phyloP scores from a whole-genome alignment of 2,888 invertebrate species.

The Gymnocheta viridis region DNA sequence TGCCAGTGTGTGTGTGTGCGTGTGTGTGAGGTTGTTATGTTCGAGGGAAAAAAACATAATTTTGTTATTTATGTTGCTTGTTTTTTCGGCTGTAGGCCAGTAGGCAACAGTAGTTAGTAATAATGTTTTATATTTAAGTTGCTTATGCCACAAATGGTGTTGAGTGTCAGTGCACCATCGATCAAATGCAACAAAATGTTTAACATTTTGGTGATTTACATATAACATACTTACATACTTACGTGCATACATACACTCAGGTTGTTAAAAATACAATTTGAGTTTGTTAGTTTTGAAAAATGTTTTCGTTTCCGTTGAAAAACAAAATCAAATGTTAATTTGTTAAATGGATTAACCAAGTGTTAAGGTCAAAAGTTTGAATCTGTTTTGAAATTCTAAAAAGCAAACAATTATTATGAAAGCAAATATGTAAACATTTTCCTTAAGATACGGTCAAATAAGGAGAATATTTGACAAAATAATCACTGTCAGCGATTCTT shows the following conservation, averaged over 20 bases:
- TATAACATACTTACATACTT: not conserved
- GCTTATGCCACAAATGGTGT: conserved; percentile 54
- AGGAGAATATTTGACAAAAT: too few relatives aligned
- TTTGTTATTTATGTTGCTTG: conserved; percentile 25
- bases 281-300: not conserved
- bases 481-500: too few relatives aligned
- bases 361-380: not conserved
- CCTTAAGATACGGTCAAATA: too few relatives aligned
- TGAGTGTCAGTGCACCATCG: conserved; percentile 50
- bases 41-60: conserved; percentile 22
- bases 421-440: too few relatives aligned
- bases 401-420: too few relatives aligned
- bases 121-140: conserved; percentile 23
- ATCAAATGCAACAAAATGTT: conserved; percentile 40
- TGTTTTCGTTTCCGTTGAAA: not conserved
- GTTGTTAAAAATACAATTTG: not conserved
- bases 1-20: not conserved
- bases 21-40: too few relatives aligned
- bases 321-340: not conserved
- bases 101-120: conserved; percentile 62
- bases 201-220: conserved; percentile 22
- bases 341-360: conserved; percentile 6
- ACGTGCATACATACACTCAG: not conserved
- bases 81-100: conserved; percentile 41
- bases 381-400: not conserved